Conservation (phyloP, 2,888 invertebrate genomes). For the Harpalus rubripes region DNA sequence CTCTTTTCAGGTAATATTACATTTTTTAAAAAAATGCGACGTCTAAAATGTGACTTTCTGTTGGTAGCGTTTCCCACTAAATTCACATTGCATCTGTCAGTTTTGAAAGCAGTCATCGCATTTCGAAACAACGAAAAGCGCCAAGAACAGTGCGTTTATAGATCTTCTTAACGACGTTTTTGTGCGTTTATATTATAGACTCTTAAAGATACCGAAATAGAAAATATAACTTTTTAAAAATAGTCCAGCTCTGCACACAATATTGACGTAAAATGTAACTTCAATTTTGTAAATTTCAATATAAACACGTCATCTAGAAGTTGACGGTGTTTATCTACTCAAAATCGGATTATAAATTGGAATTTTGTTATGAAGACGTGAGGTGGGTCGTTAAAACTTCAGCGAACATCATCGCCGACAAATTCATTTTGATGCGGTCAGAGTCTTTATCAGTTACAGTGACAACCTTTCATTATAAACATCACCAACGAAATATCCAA, state of each 20-base stretch:
- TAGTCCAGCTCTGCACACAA: background rate
- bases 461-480: background rate
- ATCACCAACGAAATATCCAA: too few species aligned
- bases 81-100: too few species aligned
- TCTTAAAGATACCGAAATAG: too few species aligned
- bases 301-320: constrained; percentile 30
- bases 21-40: too few species aligned
- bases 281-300: constrained; percentile 44
- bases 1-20: too few species aligned
- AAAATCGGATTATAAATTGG: constrained; percentile 40
- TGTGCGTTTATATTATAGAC: too few species aligned
- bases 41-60: too few species aligned
- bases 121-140: too few species aligned
- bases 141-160: too few species aligned
- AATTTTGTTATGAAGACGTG: constrained; percentile 39
- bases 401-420: background rate
- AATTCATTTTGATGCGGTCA: constrained; percentile 1
- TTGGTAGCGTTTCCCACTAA: too few species aligned
- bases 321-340: constrained; percentile 29
- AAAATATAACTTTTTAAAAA: background rate
- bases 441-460: background rate
- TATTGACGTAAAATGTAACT: constrained; percentile 36
- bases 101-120: too few species aligned
- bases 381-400: constrained; percentile 19
- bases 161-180: too few species aligned